phyloP scores from a whole-genome alignment of 2,888 invertebrate species.

The Euphydryas editha region DNA sequence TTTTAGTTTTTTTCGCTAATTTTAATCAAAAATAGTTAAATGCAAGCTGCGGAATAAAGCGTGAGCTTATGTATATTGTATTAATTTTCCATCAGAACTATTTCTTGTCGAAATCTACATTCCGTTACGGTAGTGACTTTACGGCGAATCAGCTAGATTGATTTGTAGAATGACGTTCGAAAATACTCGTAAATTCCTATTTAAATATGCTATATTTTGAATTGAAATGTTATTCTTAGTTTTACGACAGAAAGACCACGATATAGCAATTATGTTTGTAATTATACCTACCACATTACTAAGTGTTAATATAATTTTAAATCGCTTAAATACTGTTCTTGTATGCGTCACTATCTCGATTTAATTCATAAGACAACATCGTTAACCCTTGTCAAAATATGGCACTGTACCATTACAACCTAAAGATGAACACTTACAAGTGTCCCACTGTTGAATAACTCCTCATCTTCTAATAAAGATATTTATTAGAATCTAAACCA shows the following conservation, averaged over 20 bases:
- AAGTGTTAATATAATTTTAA: too few relatives aligned
- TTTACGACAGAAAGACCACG: background rate
- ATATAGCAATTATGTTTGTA: background rate
- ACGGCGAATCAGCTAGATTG: background rate
- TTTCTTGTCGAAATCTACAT: background rate
- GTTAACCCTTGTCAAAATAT: too few relatives aligned
- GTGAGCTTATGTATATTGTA: background rate
- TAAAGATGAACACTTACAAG: too few relatives aligned
- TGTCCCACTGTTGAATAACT: too few relatives aligned
- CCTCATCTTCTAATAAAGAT: too few relatives aligned
- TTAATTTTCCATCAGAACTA: background rate
- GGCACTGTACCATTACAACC: too few relatives aligned
- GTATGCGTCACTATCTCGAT: too few relatives aligned
- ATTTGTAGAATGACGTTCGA: background rate
- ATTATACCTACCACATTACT: too few relatives aligned
- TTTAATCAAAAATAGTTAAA: background rate
- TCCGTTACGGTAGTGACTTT: background rate
- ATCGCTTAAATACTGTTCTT: too few relatives aligned
- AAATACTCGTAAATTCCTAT: background rate
- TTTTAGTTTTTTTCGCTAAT: too few relatives aligned
- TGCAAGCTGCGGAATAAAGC: background rate
- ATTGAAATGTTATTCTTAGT: background rate
- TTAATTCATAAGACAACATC: too few relatives aligned
- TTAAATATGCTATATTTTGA: background rate
- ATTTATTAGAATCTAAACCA: too few relatives aligned